Conservation (phyloP, 2,113 vertebrate species). For the Podilymbus podiceps region DNA sequence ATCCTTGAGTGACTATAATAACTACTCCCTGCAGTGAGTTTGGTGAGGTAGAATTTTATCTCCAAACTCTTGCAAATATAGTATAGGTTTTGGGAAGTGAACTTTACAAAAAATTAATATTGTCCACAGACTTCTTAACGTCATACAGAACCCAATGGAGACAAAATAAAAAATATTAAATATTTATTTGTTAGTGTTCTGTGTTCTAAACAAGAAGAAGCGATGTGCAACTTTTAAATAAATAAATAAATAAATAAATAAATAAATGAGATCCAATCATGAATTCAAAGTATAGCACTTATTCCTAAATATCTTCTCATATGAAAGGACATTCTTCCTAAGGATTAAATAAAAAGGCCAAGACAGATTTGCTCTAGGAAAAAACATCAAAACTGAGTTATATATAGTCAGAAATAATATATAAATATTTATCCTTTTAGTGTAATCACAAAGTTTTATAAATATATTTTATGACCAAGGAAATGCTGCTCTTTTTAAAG, state of each 20-base stretch:
- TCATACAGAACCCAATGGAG: neutral
- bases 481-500: accelerated
- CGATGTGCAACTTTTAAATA: neutral
- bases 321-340: neutral
- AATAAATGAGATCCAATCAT: neutral
- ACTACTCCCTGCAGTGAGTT: neutral
- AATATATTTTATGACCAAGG: neutral
- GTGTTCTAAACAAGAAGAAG: neutral
- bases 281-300: neutral
- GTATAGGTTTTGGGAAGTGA: neutral
- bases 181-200: accelerated
- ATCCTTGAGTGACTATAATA: neutral
- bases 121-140: neutral
- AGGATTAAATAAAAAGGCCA: neutral
- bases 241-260: neutral
- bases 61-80: neutral
- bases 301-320: neutral
- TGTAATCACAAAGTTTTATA: neutral
- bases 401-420: neutral
- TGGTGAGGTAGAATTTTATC: neutral
- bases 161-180: neutral
- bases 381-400: neutral
- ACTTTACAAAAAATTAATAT: accelerated
- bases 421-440: neutral
- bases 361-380: neutral